These are phyloP conservation scores for Pica pica DNA, from an alignment of 2,113 vertebrate genomes.

Conservation along the genomic window DNA sequence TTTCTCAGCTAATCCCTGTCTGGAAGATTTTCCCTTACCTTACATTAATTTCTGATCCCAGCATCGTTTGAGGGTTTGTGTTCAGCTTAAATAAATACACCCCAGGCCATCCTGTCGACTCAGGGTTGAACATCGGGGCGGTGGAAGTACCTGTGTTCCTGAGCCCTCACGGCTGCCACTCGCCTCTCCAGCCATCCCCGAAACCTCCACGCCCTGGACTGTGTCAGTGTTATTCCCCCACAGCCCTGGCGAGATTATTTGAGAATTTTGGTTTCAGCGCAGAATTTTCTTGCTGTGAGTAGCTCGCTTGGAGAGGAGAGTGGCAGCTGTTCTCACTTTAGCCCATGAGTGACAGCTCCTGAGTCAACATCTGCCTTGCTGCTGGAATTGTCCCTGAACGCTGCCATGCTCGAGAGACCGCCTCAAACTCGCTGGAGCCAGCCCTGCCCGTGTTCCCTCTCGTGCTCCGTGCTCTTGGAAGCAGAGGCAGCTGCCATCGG, in stretches of 20 bases:
- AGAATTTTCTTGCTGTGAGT: neutral
- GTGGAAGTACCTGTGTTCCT: neutral
- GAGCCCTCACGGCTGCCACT: fast-evolving
- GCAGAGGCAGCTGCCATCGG: neutral
- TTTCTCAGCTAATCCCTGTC: constrained; percentile 17
- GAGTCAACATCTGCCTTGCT: neutral
- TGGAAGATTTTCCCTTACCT: neutral
- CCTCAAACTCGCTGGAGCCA: neutral
- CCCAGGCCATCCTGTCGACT: neutral
- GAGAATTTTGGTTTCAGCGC: neutral
- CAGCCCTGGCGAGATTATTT: neutral
- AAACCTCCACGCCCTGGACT: fast-evolving
- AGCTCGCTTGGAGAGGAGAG: neutral
- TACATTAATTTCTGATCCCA: neutral
- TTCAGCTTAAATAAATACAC: neutral
- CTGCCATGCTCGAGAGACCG: neutral
- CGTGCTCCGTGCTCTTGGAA: neutral
- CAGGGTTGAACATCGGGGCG: neutral
- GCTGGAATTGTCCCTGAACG: neutral
- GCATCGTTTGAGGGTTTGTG: neutral
- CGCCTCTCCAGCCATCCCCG: neutral
- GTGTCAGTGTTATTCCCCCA: fast-evolving
- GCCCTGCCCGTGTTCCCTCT: fast-evolving
- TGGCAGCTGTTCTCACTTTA: constrained; percentile 4
- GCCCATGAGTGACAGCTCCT: neutral